Conservation (phyloP, 92 coral and sea anemone species). For the Epizoanthus illoricatus region DNA sequence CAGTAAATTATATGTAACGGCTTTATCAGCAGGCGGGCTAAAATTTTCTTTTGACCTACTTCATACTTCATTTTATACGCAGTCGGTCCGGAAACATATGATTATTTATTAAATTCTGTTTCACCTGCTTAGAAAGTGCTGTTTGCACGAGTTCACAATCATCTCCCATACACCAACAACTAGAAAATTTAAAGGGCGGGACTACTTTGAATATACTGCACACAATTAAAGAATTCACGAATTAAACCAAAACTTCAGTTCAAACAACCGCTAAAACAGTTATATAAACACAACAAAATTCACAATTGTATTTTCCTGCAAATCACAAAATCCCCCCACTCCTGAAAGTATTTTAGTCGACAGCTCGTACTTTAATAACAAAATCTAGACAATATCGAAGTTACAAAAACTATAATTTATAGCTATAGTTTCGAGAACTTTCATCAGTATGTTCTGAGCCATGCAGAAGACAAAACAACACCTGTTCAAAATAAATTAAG, state of each 20-base stretch:
- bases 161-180: conserved; percentile 1
- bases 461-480: conserved; percentile 3
- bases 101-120: conserved; percentile 26
- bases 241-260: conserved; percentile 1
- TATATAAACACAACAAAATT: conserved; percentile 5
- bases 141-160: not conserved
- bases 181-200: not conserved
- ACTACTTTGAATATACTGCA: not conserved
- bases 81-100: conserved; percentile 33
- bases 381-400: not conserved
- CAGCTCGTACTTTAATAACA: no score
- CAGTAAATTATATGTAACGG: conserved; percentile 6
- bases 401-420: not conserved
- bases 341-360: not conserved
- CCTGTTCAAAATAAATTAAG: conserved; percentile 6
- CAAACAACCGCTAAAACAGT: conserved; percentile 8
- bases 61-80: conserved; percentile 34
- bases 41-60: not conserved
- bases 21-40: conserved; percentile 24
- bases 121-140: conserved; percentile 18
- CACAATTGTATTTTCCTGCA: not conserved
- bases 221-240: conserved; percentile 5
- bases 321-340: not conserved
- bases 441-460: not conserved
- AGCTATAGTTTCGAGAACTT: not conserved